Conservation (phyloP, 2,797 vertebrate species). For the Melanotaenia maccullochi region DNA sequence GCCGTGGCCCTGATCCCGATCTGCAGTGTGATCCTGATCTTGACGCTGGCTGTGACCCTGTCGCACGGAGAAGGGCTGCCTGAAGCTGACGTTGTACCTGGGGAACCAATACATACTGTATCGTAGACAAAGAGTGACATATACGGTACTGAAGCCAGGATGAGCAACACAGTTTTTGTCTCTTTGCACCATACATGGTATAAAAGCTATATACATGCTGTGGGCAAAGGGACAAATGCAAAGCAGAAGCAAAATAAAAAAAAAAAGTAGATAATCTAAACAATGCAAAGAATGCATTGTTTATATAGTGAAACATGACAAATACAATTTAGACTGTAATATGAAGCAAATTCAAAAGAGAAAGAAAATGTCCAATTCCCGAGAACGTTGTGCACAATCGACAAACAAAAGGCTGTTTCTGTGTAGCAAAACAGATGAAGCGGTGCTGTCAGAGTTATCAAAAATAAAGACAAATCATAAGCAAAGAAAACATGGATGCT, state of each 20-base stretch:
- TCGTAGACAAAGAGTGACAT: constrained; percentile 77
- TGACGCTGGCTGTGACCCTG: constrained; percentile 85
- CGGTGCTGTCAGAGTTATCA: not conserved
- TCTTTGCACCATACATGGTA: constrained; percentile 49
- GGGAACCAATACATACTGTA: constrained; percentile 79
- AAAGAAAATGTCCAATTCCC: not conserved
- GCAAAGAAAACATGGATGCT: constrained; percentile 44
- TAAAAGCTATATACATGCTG: constrained; percentile 12
- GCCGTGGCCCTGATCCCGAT: constrained; percentile 35
- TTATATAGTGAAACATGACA: constrained; percentile 35
- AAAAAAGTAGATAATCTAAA: constrained; percentile 34
- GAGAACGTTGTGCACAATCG: not conserved
- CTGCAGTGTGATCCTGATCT: constrained; percentile 34
- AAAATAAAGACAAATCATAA: not conserved
- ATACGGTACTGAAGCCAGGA: constrained; percentile 69
- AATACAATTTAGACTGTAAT: constrained; percentile 23
- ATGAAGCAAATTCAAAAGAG: constrained; percentile 26
- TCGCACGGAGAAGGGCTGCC: constrained; percentile 89
- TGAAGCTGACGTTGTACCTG: constrained; percentile 98
- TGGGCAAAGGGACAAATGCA: constrained; percentile 64
- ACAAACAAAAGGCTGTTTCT: not conserved
- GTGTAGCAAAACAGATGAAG: constrained; percentile 6
- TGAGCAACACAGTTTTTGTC: constrained; percentile 62
- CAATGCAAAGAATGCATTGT: constrained; percentile 62
- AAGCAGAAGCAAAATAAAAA: constrained; percentile 60